Evolutionary conservation across 2,797 vertebrate species (phyloP).

Genomic region (Discoglossus pictus): DNA sequence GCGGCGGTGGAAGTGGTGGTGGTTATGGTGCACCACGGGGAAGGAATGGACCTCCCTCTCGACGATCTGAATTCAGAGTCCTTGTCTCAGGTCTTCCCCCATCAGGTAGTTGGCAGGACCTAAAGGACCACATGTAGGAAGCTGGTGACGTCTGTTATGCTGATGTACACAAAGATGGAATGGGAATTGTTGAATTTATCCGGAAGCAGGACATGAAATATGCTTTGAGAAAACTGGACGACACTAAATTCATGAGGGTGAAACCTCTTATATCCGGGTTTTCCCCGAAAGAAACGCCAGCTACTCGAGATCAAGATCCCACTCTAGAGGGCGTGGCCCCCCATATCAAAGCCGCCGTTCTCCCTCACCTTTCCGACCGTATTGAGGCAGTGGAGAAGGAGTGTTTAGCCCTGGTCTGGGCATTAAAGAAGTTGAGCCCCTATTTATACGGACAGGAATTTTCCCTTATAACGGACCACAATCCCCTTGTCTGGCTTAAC

Average conservation of each 20-base stretch:
- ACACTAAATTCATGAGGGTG: conserved; percentile 88
- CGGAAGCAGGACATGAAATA: conserved; percentile 88
- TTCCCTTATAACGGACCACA: too few species aligned
- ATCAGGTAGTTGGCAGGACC: too few species aligned
- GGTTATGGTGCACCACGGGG: conserved; percentile 74
- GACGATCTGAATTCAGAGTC: conserved; percentile 91
- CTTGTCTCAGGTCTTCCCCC: too few species aligned
- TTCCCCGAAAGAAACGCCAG: conserved; percentile 82
- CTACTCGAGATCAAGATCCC: conserved; percentile 85
- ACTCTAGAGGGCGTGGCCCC: conserved; percentile 86
- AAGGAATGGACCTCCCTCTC: conserved; percentile 86
- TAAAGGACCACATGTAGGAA: too few species aligned
- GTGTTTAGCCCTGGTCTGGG: too few species aligned
- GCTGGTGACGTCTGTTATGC: conserved; percentile 86
- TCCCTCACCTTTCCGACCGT: conserved; percentile 82
- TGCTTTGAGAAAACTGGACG: conserved; percentile 79
- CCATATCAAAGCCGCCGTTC: conserved; percentile 87
- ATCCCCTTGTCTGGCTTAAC: too few species aligned
- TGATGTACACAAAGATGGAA: conserved; percentile 82
- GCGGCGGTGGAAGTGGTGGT: conserved; percentile 67
- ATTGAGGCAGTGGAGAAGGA: too few species aligned
- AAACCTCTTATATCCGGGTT: conserved; percentile 86
- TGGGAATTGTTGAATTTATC: conserved; percentile 85
- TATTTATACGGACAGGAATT: too few species aligned
- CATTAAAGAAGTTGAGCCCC: too few species aligned